Percentiles rank a stretch among this genome's conserved stretches.
These are phyloP conservation scores for Drosophila seguyi DNA, from an alignment of 1,140 invertebrate genomes.

Conservation along the genomic window DNA sequence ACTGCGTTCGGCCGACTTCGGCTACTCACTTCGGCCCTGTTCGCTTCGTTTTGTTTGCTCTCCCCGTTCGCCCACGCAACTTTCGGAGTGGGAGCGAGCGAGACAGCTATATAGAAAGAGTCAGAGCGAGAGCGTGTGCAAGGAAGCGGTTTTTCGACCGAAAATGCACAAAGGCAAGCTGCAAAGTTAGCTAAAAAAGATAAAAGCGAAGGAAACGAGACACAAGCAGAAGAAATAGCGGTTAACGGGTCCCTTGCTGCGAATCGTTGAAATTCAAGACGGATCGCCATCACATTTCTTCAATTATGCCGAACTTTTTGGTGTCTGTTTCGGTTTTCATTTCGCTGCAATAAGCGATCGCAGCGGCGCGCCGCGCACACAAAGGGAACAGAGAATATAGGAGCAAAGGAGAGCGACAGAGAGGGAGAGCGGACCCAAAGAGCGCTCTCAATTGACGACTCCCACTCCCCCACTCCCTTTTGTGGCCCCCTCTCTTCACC, in stretches of 20 bases:
- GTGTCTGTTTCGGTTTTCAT: conserved; percentile 38
- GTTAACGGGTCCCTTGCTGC: conserved; percentile 36
- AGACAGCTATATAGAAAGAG: conserved; percentile 27
- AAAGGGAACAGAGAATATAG: conserved; percentile 11
- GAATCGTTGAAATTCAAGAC: conserved; percentile 47
- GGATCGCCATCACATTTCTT: conserved; percentile 45
- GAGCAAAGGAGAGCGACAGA: conserved; percentile 6
- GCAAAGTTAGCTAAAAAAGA: conserved; percentile 34
- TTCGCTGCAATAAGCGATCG: conserved; percentile 46
- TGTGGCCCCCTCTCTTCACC: conserved; percentile 20
- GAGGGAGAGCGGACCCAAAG: conserved; percentile 22
- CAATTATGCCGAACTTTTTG: conserved; percentile 36
- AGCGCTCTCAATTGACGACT: conserved; percentile 42
- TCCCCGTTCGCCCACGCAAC: conserved; percentile 65
- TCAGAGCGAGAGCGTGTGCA: conserved; percentile 19
- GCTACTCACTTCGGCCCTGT: conserved; percentile 3
- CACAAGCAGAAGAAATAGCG: conserved; percentile 39
- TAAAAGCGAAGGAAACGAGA: conserved; percentile 15
- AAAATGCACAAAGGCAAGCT: conserved; percentile 49
- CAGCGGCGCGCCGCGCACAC: conserved; percentile 18
- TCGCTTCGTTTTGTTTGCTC: conserved; percentile 35
- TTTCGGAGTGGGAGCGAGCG: conserved; percentile 14
- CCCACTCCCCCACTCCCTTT: conserved; percentile 39
- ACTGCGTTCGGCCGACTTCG: conserved; percentile 23
- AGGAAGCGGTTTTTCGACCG: conserved; percentile 42